Conservation (phyloP, 2,797 vertebrate genomes). For the Clarias pachynema region DNA sequence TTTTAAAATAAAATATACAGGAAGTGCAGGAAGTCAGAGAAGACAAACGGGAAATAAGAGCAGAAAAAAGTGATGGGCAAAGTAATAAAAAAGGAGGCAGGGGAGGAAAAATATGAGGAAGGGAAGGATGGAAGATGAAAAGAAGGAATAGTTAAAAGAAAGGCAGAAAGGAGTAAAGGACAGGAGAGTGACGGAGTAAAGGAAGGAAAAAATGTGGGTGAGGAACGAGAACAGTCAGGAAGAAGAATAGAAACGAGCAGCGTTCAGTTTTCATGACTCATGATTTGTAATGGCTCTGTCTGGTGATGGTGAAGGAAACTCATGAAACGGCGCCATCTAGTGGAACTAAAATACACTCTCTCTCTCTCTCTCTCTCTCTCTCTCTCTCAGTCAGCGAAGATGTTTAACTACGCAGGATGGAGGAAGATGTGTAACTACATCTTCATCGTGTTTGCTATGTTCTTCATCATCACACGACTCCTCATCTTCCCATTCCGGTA, state of each 20-base stretch:
- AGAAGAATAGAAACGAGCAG: not conserved
- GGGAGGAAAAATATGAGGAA: not conserved
- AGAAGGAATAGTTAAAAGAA: not conserved
- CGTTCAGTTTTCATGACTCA: not conserved
- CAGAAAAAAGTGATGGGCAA: not conserved
- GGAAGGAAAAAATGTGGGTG: not conserved
- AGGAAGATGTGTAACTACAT: slow-evolving; percentile 91
- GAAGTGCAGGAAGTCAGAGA: not conserved
- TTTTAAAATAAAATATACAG: not conserved
- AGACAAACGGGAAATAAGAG: too few species aligned
- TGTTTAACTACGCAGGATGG: slow-evolving; percentile 98
- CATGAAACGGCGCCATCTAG: not conserved
- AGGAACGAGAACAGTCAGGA: not conserved
- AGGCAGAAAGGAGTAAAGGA: too few species aligned
- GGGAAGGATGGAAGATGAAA: not conserved
- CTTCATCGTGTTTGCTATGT: slow-evolving; percentile 89
- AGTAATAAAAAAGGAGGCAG: too few species aligned
- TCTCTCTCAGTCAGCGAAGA: slow-evolving; percentile 86
- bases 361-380: not conserved
- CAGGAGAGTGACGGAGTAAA: too few species aligned
- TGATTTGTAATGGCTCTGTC: not conserved
- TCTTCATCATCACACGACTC: slow-evolving; percentile 91
- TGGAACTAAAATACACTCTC: not conserved
- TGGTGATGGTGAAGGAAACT: not conserved
- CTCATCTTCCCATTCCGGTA: slow-evolving; percentile 94